Evolutionary conservation across 2,888 invertebrate genomes (phyloP).

Genomic region (Criorhina ranunculi): DNA sequence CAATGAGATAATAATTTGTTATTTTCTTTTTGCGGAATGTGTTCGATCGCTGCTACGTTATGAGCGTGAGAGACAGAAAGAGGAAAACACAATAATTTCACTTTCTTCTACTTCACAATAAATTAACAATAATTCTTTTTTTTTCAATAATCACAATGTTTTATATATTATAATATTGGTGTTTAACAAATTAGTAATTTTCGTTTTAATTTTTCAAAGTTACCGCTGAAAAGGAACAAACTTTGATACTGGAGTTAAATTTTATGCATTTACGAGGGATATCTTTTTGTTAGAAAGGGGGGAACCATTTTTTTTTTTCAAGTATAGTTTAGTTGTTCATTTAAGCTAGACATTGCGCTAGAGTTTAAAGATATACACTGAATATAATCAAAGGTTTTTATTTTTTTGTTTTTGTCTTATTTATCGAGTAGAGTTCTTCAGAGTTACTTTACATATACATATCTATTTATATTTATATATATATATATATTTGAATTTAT

Average conservation of each 20-base stretch:
- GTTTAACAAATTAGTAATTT: constrained; percentile 30
- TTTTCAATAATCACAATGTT: constrained; percentile 44
- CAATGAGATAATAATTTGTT: constrained; percentile 48
- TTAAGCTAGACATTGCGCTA: constrained; percentile 57
- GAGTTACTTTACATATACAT: constrained; percentile 55
- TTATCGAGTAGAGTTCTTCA: constrained; percentile 49
- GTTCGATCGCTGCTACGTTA: constrained; percentile 54
- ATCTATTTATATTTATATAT: constrained; percentile 40
- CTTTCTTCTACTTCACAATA: constrained; percentile 43
- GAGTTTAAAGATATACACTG: constrained; percentile 53
- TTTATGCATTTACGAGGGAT: constrained; percentile 24
- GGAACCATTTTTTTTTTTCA: constrained; percentile 31
- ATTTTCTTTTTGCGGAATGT: constrained; percentile 74
- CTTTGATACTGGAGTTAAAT: not conserved
- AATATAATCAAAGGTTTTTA: constrained; percentile 49
- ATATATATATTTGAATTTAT: constrained; percentile 33
- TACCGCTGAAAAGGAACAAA: constrained; percentile 41
- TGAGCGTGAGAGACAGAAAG: constrained; percentile 32
- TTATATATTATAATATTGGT: constrained; percentile 30
- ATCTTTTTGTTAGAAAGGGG: constrained; percentile 7
- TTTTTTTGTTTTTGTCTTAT: not conserved
- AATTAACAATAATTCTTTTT: constrained; percentile 33
- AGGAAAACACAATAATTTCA: constrained; percentile 1
- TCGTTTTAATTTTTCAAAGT: constrained; percentile 6
- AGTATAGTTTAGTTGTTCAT: constrained; percentile 25